Evolutionary conservation across 2,888 invertebrate genomes (phyloP), one percentile per base, ranked within the genome.

Genomic region (Smittia aterrima): DNA sequence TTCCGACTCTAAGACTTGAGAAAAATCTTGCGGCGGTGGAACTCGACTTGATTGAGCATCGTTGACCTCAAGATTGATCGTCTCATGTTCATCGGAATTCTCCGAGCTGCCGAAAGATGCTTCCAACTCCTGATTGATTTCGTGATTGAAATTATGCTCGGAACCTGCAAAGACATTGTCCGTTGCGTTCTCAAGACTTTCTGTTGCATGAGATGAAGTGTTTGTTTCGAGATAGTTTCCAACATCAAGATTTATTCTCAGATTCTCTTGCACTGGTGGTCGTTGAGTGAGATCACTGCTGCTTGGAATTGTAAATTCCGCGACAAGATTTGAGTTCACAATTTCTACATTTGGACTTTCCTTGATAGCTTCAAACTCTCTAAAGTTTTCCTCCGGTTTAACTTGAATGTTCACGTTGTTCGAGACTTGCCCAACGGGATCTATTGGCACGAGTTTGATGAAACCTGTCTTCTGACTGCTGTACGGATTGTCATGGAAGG

Each of bases 401-500:
- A 47, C 47, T 47, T 74, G 74, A 24, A 74, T 41, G 47, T 74
- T 74, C 6, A 74, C 47, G 1, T 74, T 74, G 16, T 25, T 74
- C 1, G 74, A 74, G 7, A 47, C 11, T 32, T 74, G 74, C 0
- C 64, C 64, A 9, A 66, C 74, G 1, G 74, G 74, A 16, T 74
- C 74, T 41, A 74, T 16, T 27, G 74, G 74, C 25, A 74, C 74
- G 16, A 74, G 18, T 47, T 74, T 74, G 11, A 74, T 74, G 24
- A 47, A 66, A 22, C 74, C 74, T 16, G 74, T 74, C 13, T 74
- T 24, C 41, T 74, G 66, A 27, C 25, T 74, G n/a, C 25, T 16
- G 16, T 74, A 74, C 22, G 74, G 66, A 74, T 80, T 75, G 2
- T 82, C 81, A 77, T 83, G 80, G 78, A 89, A 89, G 40, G 87